Conservation (phyloP, 1,140 invertebrate species). For the Drosophila quadrilineata region DNA sequence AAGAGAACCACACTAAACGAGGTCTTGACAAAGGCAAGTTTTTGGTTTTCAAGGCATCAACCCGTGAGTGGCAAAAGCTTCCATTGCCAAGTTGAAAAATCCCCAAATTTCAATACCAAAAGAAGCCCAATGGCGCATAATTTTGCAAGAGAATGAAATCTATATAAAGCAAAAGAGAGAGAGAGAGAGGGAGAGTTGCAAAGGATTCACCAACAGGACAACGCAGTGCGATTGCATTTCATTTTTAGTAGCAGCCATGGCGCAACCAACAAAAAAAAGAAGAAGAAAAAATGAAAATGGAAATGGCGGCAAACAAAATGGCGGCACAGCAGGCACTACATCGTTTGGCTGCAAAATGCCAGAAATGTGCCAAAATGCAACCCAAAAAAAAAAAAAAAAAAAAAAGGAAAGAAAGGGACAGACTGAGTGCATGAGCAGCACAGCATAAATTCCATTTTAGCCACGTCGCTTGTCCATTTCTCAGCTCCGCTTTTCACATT, state of each 20-base stretch:
- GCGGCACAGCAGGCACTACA: conserved; percentile 54
- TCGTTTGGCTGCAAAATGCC: conserved; percentile 19
- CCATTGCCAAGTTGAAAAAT: conserved; percentile 42
- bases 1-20: no score
- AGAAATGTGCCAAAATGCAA: conserved; percentile 31
- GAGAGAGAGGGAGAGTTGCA: no score
- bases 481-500: conserved; percentile 2
- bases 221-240: conserved; percentile 56
- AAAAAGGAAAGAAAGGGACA: not conserved
- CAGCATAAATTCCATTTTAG: conserved; percentile 46
- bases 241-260: conserved; percentile 55
- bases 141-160: no score
- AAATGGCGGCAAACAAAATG: conserved; percentile 53
- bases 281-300: not conserved
- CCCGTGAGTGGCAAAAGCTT: not conserved
- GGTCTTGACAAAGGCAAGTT: no score
- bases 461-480: conserved; percentile 37
- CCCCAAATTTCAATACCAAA: conserved; percentile 57
- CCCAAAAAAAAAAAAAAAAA: not conserved
- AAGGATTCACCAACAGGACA: no score
- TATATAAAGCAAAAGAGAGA: no score
- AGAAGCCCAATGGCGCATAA: conserved; percentile 64
- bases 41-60: not conserved
- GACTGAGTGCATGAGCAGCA: not conserved
- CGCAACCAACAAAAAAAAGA: not conserved